Evolutionary conservation across 2,888 invertebrate genomes (phyloP), one percentile per base, ranked within the genome.

Genomic region (Melolontha melolontha): DNA sequence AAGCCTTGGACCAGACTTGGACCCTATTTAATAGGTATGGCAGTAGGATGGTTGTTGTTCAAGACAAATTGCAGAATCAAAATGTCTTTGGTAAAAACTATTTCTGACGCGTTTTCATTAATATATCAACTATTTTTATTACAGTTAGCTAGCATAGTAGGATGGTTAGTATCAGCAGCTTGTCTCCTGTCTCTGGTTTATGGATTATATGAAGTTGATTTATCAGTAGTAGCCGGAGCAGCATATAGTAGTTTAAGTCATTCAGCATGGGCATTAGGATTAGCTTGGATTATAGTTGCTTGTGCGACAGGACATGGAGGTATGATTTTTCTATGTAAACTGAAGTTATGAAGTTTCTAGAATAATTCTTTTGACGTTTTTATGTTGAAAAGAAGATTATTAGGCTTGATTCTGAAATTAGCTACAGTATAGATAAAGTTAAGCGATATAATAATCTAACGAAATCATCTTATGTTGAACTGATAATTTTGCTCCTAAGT

Each of bases 1-100:
- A 95, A 94, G 82, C 94, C 94, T 0, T 95, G 94, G 93, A 94
- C 94, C 0, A 83, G 94, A 67, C 83, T 94, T 11, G 94, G 94
- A 0, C 94, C 94, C 0, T 95, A 94, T 81, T 84, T 94, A 1
- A 90, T 94, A 63, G 94, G 94, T 73, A 94, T 95, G 93, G 86
- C 89, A 14, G 90, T 91, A 0, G 94, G 94, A 0, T 95, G 94
- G 90, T 88, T 92, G 70, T 85, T 95, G 16, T 94, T 92, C 81
- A 92, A 92, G 83, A 93, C 92, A 27, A 91, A 93, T 79, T 89
- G 93, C 81, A 90, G 90, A 81, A 88, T 94, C 14, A 87, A 88
- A 71, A 90, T 94, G 88, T 88, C 87, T 39, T 90, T 87, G 85
- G 91, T 92, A 78, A 81, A 34, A 34, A 34, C 10, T 8, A 14